These are phyloP conservation scores for Palythoa grandiflora DNA, from an alignment of 92 coral and sea anemone species.

Conservation along the genomic window DNA sequence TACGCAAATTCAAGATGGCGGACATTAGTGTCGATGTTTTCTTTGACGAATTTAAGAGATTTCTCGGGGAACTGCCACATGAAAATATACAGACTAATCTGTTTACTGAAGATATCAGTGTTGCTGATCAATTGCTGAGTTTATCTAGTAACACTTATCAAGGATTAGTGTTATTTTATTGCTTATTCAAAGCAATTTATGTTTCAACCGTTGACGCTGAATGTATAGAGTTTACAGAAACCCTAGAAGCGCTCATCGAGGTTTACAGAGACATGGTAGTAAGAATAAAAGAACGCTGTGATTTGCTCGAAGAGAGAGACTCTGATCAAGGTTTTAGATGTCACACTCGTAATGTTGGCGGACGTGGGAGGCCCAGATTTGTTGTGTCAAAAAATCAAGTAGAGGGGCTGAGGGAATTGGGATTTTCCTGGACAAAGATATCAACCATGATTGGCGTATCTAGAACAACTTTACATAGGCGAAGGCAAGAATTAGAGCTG, in stretches of 20 bases:
- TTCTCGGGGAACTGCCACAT: conserved; percentile 27
- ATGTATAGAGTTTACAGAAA: conserved; percentile 31
- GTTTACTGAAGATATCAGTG: conserved; percentile 36
- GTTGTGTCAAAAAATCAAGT: conserved; percentile 51
- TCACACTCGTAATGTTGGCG: conserved; percentile 30
- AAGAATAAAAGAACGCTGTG: conserved; percentile 35
- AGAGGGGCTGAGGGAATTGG: conserved; percentile 56
- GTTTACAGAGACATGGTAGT: conserved; percentile 20
- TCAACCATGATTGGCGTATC: conserved; percentile 63
- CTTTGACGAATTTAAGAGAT: conserved; percentile 42
- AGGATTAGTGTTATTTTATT: conserved; percentile 36
- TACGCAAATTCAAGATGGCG: conserved; percentile 30
- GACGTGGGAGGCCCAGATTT: conserved; percentile 59
- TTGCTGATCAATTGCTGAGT: conserved; percentile 16
- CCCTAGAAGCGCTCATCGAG: conserved; percentile 36
- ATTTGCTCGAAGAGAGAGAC: conserved; percentile 36
- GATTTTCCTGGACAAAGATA: conserved; percentile 71
- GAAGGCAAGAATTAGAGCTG: conserved; percentile 55
- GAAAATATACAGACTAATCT: conserved; percentile 21
- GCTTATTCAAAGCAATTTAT: conserved; percentile 36
- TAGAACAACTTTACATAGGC: conserved; percentile 57
- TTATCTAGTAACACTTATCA: conserved; percentile 19
- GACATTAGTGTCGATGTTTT: conserved; percentile 36
- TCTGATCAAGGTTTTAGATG: conserved; percentile 32
- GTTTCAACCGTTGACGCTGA: conserved; percentile 36